Percentiles rank a stretch among this genome's conserved stretches.
Evolutionary conservation across 2,797 vertebrate species (phyloP).

Genomic region (Threskiornis aethiopicus): DNA sequence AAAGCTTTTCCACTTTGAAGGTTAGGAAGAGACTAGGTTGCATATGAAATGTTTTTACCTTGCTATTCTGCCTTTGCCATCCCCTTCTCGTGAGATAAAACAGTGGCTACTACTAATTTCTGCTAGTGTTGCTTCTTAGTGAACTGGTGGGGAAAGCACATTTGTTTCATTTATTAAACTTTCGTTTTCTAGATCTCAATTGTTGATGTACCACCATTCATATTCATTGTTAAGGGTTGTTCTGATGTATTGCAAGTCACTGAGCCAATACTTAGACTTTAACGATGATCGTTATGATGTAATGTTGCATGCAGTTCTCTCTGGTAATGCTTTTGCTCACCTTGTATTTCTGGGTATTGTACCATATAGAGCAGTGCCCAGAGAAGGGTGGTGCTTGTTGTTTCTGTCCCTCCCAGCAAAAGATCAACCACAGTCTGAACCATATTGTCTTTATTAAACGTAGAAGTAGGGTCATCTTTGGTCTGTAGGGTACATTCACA

Average conservation of each 20-base stretch:
- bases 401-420: slow-evolving; percentile 66
- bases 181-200: not conserved
- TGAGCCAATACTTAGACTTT: not conserved
- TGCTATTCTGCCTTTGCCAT: not conserved
- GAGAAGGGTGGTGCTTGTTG: slow-evolving; percentile 51
- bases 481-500: slow-evolving; percentile 11
- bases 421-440: slow-evolving; percentile 59
- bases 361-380: slow-evolving; percentile 69
- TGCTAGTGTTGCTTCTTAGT: not conserved
- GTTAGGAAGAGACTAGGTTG: not conserved
- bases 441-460: slow-evolving; percentile 56
- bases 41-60: not conserved
- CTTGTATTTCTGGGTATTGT: slow-evolving; percentile 66
- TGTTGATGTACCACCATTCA: not conserved
- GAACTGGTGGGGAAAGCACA: not conserved
- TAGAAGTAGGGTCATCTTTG: slow-evolving; percentile 45
- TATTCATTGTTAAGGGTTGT: not conserved
- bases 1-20: not conserved
- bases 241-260: not conserved
- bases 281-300: not conserved
- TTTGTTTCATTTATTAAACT: not conserved
- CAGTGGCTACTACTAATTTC: not conserved
- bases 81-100: not conserved
- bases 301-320: not conserved
- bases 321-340: slow-evolving; percentile 5